Conservation (phyloP, 2,113 vertebrate genomes). For the Laterallus jamaicensis region DNA sequence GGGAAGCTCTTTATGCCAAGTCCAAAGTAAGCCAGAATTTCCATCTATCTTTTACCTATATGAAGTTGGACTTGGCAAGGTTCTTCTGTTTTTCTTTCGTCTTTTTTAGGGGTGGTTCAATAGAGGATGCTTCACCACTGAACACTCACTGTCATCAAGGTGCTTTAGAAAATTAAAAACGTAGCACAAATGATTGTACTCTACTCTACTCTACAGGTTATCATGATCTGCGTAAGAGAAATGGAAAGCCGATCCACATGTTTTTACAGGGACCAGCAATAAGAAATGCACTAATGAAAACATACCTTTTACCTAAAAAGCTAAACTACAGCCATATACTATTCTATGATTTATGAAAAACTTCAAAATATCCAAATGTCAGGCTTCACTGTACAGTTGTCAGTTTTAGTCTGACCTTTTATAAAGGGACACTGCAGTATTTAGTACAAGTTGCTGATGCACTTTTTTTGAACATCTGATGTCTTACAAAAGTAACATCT, state of each 20-base stretch:
- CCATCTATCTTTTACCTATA: conserved; percentile 72
- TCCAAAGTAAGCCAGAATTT: conserved; percentile 73
- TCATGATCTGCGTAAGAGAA: conserved; percentile 82
- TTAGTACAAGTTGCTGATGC: conserved; percentile 88
- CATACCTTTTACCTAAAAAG: conserved; percentile 85
- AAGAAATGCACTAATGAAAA: conserved; percentile 86
- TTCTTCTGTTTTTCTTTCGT: conserved; percentile 16
- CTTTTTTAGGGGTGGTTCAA: conserved; percentile 78
- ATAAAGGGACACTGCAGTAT: conserved; percentile 99
- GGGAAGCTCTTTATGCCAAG: conserved; percentile 77
- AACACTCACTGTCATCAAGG: conserved; percentile 88
- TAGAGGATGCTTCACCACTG: conserved; percentile 85
- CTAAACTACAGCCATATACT: conserved; percentile 86
- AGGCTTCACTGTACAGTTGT: conserved; percentile 83
- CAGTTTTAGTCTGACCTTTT: conserved; percentile 85
- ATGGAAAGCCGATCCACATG: conserved; percentile 81
- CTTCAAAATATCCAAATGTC: conserved; percentile 88
- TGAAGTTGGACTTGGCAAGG: conserved; percentile 73
- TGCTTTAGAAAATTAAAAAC: conserved; percentile 87
- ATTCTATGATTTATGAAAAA: conserved; percentile 85
- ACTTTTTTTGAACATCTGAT: conserved; percentile 96
- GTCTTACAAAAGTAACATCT: conserved; percentile 99
- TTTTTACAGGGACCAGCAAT: conserved; percentile 81
- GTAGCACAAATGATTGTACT: conserved; percentile 84
- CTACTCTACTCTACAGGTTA: conserved; percentile 84